Evolutionary conservation across 2,797 vertebrate genomes (phyloP).

Genomic region (Syncerus caffer): DNA sequence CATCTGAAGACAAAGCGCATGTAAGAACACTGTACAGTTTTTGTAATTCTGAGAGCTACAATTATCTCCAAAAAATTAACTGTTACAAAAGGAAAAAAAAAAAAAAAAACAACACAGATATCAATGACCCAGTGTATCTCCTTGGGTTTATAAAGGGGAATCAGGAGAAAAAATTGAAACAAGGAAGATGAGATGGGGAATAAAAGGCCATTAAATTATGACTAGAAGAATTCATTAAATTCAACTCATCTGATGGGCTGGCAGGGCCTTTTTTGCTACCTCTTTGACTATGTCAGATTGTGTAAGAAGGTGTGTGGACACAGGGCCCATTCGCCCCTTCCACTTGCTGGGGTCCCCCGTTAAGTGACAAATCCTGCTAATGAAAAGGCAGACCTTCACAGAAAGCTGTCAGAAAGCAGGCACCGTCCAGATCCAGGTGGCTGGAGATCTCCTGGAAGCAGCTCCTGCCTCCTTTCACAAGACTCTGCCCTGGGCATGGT

Average conservation of each 20-base stretch:
- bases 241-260: not conserved
- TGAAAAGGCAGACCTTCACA: not conserved
- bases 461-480: not conserved
- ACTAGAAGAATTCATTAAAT: not conserved
- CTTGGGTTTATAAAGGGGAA: not conserved
- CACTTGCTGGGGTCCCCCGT: not conserved
- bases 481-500: not conserved
- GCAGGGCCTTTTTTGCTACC: not conserved
- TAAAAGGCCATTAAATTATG: not conserved
- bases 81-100: not conserved
- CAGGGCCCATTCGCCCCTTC: not conserved
- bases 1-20: not conserved
- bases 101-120: not conserved
- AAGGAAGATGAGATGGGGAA: not conserved
- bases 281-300: not conserved
- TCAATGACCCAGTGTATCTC: not conserved
- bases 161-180: not conserved
- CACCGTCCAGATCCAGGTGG: not conserved
- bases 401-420: not conserved
- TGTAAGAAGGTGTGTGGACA: not conserved
- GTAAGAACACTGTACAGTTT: not conserved
- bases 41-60: not conserved
- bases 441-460: not conserved
- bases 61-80: not conserved
- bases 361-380: not conserved